phyloP scores from a whole-genome alignment of 2,797 vertebrate genomes.

The Acridotheres tristis region DNA sequence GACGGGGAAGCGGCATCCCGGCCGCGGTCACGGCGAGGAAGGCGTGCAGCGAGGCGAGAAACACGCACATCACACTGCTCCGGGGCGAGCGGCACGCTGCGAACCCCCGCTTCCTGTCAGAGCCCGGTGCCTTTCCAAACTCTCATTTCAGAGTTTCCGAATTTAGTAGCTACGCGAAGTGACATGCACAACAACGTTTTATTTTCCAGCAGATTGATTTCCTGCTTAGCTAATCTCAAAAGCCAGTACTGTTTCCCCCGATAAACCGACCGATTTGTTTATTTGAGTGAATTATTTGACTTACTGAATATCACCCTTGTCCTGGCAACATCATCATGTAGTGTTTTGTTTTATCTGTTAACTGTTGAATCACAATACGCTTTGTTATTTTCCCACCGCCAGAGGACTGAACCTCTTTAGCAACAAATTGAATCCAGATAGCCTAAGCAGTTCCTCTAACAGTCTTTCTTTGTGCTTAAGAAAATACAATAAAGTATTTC shows the following conservation, averaged over 20 bases:
- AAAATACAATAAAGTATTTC: not conserved
- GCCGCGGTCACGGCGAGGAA: rapidly evolving
- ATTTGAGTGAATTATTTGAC: not conserved
- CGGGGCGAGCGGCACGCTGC: rapidly evolving
- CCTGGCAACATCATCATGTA: not conserved
- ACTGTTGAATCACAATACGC: not conserved
- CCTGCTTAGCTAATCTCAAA: not conserved
- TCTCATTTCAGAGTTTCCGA: not conserved
- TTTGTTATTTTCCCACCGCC: not conserved
- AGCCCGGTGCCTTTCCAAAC: not conserved
- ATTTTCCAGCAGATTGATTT: not conserved
- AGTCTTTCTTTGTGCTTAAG: not conserved
- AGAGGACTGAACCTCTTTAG: not conserved
- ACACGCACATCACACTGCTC: rapidly evolving
- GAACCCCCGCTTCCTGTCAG: not conserved
- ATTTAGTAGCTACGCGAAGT: not conserved
- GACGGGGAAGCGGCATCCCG: rapidly evolving
- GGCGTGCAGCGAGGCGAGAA: rapidly evolving
- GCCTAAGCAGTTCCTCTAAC: not conserved
- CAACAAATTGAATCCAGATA: not conserved
- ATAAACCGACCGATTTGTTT: not conserved
- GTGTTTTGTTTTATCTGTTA: not conserved
- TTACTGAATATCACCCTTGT: not conserved
- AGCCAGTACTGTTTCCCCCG: not conserved
- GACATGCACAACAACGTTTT: not conserved